Evolutionary conservation across 2,113 vertebrate species (phyloP), one percentile per base, ranked within the genome.

Genomic region (Aegithalos caudatus): DNA sequence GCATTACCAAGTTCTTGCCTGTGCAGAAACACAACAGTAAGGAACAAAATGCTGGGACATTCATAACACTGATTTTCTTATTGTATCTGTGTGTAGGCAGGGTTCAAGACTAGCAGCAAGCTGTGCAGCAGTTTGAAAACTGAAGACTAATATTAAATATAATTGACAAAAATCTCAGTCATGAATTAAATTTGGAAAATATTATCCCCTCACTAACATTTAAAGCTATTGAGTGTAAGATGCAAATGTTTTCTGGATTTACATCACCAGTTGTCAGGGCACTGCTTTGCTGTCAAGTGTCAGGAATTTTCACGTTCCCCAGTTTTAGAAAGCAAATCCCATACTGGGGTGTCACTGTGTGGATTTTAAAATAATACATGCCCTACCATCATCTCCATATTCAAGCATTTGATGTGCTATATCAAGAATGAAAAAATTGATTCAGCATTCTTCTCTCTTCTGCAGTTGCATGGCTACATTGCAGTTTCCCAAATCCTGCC

Each of bases 91-190:
- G 38, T 31, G 20, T 74, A 81, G 17, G 50, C 14, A 42, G 42
- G 2, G 62, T 37, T 72, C 70, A 90, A 76, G 17, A 86, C 35
- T 25, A 92, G 70, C 37, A 93, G 24, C 29, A 77, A 80, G 42
- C 76, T 93, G 23, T 11, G 3, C 13, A 94, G 85, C 65, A 93
- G 77, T 90, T 89, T 81, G 62, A 92, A 71, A 94, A 96, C 60
- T 33, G 27, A 93, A 66, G 10, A 60, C 16, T 62, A 60, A 42
- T 6, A 24, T 62, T 82, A 86, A 91, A 48, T 45, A 61, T 37
- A 74, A 23, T 27, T 47, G 45, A 47, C 45, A 47, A 47, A 47
- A 47, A 47, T 47, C 28, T 76, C 69, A 74, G 54, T 50, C 24
- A 45, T 16, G 1, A 86, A 73, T 62, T 91, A 3, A 25, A 88